Evolutionary conservation across 2,888 invertebrate species (phyloP).

Genomic region (Cremastinae sp.): DNA sequence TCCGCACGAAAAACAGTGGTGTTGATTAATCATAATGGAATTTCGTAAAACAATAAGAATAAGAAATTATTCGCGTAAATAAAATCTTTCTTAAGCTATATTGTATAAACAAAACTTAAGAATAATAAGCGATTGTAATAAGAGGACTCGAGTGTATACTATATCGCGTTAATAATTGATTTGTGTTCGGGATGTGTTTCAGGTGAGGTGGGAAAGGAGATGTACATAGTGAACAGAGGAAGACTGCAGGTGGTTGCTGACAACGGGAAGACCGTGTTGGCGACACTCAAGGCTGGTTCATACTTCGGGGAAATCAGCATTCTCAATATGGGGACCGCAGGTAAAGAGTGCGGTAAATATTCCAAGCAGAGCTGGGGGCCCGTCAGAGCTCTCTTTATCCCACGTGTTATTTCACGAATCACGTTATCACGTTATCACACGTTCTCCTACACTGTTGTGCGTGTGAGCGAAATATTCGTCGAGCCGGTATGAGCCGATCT

Average conservation of each 20-base stretch:
- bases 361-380: slow-evolving; percentile 80
- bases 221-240: slow-evolving; percentile 99
- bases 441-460: slow-evolving; percentile 67
- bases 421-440: slow-evolving; percentile 75
- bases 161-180: no score
- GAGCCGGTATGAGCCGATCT: slow-evolving; percentile 78
- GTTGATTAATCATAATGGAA: no score
- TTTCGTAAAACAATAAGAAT: no score
- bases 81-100: no score
- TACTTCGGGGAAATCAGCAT: slow-evolving; percentile 99
- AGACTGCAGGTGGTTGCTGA: slow-evolving; percentile 96
- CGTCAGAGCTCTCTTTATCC: slow-evolving; percentile 71
- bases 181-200: slow-evolving; percentile 71
- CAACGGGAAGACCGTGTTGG: slow-evolving; percentile 97
- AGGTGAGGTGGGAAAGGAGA: slow-evolving; percentile 99
- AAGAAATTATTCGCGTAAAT: no score
- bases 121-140: no score
- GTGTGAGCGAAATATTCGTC: slow-evolving; percentile 74
- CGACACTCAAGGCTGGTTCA: slow-evolving; percentile 98
- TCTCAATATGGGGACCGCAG: slow-evolving; percentile 99
- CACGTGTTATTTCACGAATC: slow-evolving; percentile 72
- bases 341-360: slow-evolving; percentile 98
- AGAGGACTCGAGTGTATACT: no score
- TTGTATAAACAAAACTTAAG: no score
- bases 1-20: no score